Base-by-base conservation (phyloP, 2,797 vertebrate genomes). In the Xerus rutilus region DNA sequence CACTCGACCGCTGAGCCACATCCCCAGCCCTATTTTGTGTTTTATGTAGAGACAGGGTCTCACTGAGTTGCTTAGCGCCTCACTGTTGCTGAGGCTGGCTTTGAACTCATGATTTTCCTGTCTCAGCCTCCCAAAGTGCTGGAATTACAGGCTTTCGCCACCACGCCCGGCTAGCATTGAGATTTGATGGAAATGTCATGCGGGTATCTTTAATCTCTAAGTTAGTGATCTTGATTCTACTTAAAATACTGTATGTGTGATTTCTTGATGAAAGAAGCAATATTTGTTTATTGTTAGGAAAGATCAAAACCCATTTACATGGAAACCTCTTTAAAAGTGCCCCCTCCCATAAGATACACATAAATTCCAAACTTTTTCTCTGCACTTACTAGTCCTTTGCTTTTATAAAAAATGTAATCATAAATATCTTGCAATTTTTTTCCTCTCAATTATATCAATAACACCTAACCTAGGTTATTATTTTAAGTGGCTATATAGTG, bases 191-290 rank as follows among this genome's bases (percentile, higher is more conserved):
- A 87, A 78, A 74, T 65, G 35, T 73, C 74, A 76, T 25, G 28
- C 28, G 30, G 12, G 39, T 35, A 25, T 72, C 62, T 65, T 76
- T 62, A 86, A 70, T 39, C 69, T 67, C 76, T 87, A 43, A 92
- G 3, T 89, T 78, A 88, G 76, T 70, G 5, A n/a, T 83, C 45
- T 94, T 90, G 39, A 69, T 54, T 94, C 52, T 72, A 82, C 79
- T 77, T 91, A 96, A 96, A 87, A 73, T 83, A n/a, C 20, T 39
- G 4, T 39, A 88, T 9, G 23, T 86, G 67, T 59, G 85, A 90
- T 90, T 84, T 94, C 43, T 65, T 95, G 76, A 77, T 49, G 95
- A 76, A 96, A 74, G 45, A 96, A 92, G 43, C 9, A 91, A 43
- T 89, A 67, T 89, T 49, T 91, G 15, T 77, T 95, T 30, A 5